phyloP scores from a whole-genome alignment of 2,888 invertebrate genomes.

The Eupithecia pulchellata region DNA sequence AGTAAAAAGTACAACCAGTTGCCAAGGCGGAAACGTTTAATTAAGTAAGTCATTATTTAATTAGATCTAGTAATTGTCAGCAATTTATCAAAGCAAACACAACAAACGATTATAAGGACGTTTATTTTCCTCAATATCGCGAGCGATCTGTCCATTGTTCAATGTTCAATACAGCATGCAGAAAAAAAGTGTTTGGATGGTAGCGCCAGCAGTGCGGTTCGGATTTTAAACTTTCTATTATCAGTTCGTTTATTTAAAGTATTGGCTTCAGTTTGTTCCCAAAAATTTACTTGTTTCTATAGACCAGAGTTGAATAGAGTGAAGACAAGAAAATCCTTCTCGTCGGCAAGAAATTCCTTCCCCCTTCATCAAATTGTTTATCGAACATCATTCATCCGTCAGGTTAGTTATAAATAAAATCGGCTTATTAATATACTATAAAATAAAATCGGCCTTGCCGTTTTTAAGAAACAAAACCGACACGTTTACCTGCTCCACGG shows the following conservation, averaged over 20 bases:
- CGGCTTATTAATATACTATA: no score
- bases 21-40: not conserved
- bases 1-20: not conserved
- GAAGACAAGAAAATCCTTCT: no score
- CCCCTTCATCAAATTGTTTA: not conserved
- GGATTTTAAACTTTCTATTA: not conserved
- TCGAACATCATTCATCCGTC: no score
- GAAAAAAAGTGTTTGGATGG: not conserved
- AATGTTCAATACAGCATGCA: constrained; percentile 7
- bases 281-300: not conserved
- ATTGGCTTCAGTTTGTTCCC: not conserved
- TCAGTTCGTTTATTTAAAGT: not conserved
- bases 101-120: constrained; percentile 3
- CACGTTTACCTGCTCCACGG: not conserved
- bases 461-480: not conserved
- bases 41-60: not conserved
- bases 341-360: not conserved
- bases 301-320: not conserved
- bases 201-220: not conserved
- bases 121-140: constrained; percentile 19
- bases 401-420: no score
- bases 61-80: constrained; percentile 13
- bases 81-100: constrained; percentile 17
- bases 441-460: not conserved
- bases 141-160: constrained; percentile 5